Percentiles rank a stretch among this genome's conserved stretches.
Evolutionary conservation across 2,797 vertebrate genomes (phyloP).

Genomic region (Neosilurus mollespiculum): DNA sequence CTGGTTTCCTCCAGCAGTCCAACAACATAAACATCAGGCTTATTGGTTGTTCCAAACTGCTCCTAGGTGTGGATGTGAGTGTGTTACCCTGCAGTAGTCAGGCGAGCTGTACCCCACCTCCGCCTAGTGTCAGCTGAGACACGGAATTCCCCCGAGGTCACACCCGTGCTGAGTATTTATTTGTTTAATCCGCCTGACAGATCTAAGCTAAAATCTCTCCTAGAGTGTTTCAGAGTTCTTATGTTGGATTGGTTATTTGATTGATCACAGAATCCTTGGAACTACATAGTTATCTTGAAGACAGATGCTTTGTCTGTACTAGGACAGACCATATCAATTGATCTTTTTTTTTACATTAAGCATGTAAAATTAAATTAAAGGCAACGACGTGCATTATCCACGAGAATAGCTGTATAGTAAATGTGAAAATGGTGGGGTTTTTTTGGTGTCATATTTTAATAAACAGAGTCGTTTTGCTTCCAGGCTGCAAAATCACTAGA

Average conservation of each 20-base stretch:
- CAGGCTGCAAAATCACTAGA: not conserved
- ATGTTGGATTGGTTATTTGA: slow-evolving; percentile 30
- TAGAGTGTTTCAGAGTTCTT: slow-evolving; percentile 12
- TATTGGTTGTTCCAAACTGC: too few relatives aligned
- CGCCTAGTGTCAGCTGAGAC: too few relatives aligned
- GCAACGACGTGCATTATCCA: not conserved
- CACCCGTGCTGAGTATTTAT: slow-evolving; percentile 15
- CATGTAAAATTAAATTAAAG: slow-evolving; percentile 12
- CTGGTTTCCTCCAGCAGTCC: too few relatives aligned
- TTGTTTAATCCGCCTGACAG: not conserved
- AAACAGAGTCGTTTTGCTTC: not conserved
- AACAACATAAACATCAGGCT: too few relatives aligned
- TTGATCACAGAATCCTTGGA: slow-evolving; percentile 41
- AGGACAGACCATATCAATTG: slow-evolving; percentile 13
- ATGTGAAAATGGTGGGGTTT: not conserved
- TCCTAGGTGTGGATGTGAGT: too few relatives aligned
- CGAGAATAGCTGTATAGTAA: not conserved
- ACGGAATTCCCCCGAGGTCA: slow-evolving; percentile 6
- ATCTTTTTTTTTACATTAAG: slow-evolving; percentile 25
- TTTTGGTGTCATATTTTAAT: not conserved
- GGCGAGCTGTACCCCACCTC: too few relatives aligned
- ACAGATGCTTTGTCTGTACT: slow-evolving; percentile 34
- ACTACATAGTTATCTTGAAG: slow-evolving; percentile 43
- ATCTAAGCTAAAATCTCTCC: slow-evolving; percentile 32
- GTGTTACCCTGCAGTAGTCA: too few relatives aligned